Base-by-base conservation (phyloP, 2,888 invertebrate species). In the Thera britannica region DNA sequence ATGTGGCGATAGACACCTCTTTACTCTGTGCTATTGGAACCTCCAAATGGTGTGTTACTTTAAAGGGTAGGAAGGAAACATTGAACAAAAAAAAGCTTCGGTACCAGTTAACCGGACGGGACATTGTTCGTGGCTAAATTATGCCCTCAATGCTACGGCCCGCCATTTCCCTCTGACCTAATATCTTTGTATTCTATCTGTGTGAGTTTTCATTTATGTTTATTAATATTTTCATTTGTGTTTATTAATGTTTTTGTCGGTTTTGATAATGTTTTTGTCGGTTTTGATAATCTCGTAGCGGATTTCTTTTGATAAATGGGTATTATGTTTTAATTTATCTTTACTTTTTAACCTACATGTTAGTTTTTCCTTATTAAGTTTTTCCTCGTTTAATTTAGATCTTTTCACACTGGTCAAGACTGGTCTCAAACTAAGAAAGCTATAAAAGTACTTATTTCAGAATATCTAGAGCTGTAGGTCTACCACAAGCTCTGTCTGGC, bases 71-170 rank as follows among this genome's bases (percentile, higher is more conserved):
- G 76, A 78, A 78, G 78, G 77, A 76, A 76, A 76, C 74, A 77
- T 73, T 78, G 75, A 70, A 73, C 75, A 80, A 80, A 80, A 46
- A 23, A 77, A 77, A 75, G 72, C 72, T 72, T 77, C 71, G 72
- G 73, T 72, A 62, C 72, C 72, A 70, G 70, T 74, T 75, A 85
- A 83, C 80, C 81, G 84, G 83, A 81, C 82, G 80, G 80, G 81
- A 84, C 83, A 80, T 83, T 86, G 85, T 84, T 83, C 77, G 73
- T 76, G 77, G 79, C 79, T 78, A 83, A 87, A 87, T 87, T 86
- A 87, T 87, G 78, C 83, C 79, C 81, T 80, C 83, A 80, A 81
- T 79, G 80, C 80, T 81, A 84, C 81, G 80, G 79, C 76, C 77
- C 76, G 79, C 76, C 72, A 76, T 79, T 84, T 81, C 78, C 82